Evolutionary conservation across 2,113 vertebrate genomes (phyloP).

Genomic region (Tympanuchus pallidicinctus): DNA sequence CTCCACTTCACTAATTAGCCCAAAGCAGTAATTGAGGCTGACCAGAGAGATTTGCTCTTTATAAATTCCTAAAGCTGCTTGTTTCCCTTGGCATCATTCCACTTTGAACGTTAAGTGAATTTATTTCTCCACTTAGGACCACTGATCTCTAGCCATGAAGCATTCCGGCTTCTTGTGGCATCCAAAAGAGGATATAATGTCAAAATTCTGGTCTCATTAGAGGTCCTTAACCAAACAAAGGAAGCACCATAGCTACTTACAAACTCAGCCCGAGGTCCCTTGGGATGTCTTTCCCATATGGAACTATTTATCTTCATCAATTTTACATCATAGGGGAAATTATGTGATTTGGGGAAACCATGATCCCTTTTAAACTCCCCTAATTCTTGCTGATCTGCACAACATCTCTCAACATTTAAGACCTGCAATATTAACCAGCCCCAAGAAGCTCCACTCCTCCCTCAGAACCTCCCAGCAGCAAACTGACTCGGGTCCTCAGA

Average conservation of each 20-base stretch:
- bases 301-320: background rate
- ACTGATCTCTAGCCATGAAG: background rate
- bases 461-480: background rate
- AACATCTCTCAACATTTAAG: background rate
- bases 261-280: slow-evolving; percentile 12
- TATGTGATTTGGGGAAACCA: background rate
- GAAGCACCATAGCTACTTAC: background rate
- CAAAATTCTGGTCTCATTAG: slow-evolving; percentile 21
- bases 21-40: background rate
- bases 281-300: slow-evolving; percentile 2
- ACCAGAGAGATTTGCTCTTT: slow-evolving; percentile 7
- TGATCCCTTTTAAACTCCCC: slow-evolving; percentile 20
- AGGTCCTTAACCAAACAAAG: slow-evolving; percentile 17
- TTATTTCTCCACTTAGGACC: slow-evolving; percentile 8
- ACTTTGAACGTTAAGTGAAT: background rate
- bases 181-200: background rate
- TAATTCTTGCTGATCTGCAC: background rate
- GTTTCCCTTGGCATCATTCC: slow-evolving; percentile 20
- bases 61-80: background rate
- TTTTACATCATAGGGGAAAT: slow-evolving; percentile 24
- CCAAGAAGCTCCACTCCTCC: background rate
- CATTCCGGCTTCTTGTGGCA: background rate
- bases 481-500: background rate
- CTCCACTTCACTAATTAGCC: slow-evolving; percentile 4
- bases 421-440: background rate